Conservation (phyloP, 2,113 vertebrate genomes). For the Tragelaphus buxtoni region DNA sequence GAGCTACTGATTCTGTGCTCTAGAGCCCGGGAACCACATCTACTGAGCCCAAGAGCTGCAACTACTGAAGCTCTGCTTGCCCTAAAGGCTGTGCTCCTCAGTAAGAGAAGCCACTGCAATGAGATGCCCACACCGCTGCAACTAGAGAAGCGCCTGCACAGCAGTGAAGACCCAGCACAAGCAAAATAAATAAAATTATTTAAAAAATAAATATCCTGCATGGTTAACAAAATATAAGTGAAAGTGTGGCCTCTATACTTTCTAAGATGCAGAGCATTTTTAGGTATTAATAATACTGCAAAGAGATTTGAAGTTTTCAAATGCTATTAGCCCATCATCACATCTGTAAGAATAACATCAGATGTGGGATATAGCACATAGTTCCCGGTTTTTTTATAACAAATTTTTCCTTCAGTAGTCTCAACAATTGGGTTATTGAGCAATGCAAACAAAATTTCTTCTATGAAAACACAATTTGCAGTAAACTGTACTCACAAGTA, state of each 20-base stretch:
- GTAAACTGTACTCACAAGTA: slow-evolving; percentile 41
- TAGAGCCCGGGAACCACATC: background rate
- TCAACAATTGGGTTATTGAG: background rate
- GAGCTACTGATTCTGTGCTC: background rate
- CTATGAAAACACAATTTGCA: background rate
- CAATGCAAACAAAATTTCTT: background rate
- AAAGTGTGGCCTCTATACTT: background rate
- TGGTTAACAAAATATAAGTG: slow-evolving; percentile 3
- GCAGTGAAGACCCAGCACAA: background rate
- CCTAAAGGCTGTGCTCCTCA: background rate
- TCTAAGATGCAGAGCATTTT: background rate
- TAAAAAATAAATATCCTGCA: background rate
- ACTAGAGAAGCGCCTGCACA: background rate
- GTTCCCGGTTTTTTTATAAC: background rate
- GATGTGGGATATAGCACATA: background rate
- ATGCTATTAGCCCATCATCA: background rate
- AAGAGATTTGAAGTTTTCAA: background rate
- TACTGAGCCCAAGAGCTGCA: background rate
- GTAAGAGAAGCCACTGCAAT: background rate
- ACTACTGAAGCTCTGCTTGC: background rate
- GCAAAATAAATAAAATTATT: background rate
- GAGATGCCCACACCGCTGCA: background rate
- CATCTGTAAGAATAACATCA: slow-evolving; percentile 7
- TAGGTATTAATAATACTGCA: slow-evolving; percentile 2
- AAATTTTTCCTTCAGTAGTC: background rate